phyloP scores from a whole-genome alignment of 1,140 invertebrate genomes.

The Phthorimaea operculella region DNA sequence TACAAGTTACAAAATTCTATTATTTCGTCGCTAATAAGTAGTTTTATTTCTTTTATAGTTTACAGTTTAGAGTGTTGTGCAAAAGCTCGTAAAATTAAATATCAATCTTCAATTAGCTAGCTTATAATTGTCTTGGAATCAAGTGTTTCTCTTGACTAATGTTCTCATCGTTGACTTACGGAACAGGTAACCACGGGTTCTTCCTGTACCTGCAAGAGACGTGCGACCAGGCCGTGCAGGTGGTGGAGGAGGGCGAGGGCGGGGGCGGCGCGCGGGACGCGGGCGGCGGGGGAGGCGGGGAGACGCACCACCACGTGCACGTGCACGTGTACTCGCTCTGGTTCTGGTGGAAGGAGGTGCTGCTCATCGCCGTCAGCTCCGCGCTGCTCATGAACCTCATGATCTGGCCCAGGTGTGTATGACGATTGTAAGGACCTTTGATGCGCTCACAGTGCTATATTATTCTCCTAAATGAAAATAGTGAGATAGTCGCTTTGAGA shows the following conservation, averaged over 20 bases:
- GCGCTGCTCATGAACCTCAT: conserved; percentile 55
- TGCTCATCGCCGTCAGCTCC: conserved; percentile 50
- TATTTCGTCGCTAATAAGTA: too few species aligned
- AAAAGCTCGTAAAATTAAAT: too few species aligned
- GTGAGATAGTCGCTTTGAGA: too few species aligned
- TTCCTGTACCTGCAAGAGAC: conserved; percentile 56
- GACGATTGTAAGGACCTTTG: too few species aligned
- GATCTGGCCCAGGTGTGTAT: conserved; percentile 38
- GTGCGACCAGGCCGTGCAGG: conserved; percentile 49
- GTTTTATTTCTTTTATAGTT: too few species aligned
- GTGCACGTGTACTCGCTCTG: conserved; percentile 74
- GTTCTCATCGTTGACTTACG: neutral
- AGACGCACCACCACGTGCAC: conserved; percentile 47
- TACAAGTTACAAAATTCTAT: too few species aligned
- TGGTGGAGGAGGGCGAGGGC: conserved; percentile 28
- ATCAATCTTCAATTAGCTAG: too few species aligned
- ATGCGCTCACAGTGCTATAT: too few species aligned
- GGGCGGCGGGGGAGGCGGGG: conserved; percentile 31
- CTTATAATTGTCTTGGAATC: too few species aligned
- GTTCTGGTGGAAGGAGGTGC: conserved; percentile 77
- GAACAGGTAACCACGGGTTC: conserved; percentile 49
- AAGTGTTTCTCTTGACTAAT: too few species aligned
- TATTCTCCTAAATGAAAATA: too few species aligned
- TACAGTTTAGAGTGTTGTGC: too few species aligned
- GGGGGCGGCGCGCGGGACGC: conserved; percentile 25